Evolutionary conservation across 1,140 invertebrate species (phyloP), one percentile per base, ranked within the genome.

Genomic region (Tetragnatha versicolor): DNA sequence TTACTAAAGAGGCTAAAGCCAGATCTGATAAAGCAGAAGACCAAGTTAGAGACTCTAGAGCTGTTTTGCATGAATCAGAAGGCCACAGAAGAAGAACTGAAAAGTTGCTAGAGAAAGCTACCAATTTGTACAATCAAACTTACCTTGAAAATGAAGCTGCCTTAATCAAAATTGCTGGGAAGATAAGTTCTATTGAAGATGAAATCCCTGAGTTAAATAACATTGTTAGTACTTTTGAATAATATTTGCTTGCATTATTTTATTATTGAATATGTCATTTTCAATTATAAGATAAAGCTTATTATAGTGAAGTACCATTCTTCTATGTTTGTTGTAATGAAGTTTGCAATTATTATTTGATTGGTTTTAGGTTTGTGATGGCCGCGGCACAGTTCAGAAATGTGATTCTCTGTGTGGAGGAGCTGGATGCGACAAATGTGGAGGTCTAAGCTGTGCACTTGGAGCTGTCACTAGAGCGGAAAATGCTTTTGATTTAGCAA

Each of bases 331-430:
- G 29, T 49, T 25, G 17, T 20, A 27, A 60, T 14, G 27, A 31
- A 75, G 35, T 60, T 22, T 31, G 25, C 3, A 37, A 49, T 7
- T 4, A 2, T 53, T 17, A 6, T 33, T 17, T 55, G 5, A 35
- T 27, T 37, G n/a, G 12, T 27, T 35, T 53, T 87, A 93, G 86
- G 93, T 99, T 85, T 98, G 97, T 87, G 96, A 94, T 80, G 90
- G 91, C 10, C 49, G 47, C 17, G 82, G 89, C 88, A 82, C 82
- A 73, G 94, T 93, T 29, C 91, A 94, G 83, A 92, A 92, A 45
- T 98, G 97, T 85, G 95, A 98, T 84, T 85, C 86, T 63, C 88
- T 96, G 35, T 99, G 97, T 87, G 97, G 97, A 37, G 97, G 97
- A 22, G 96, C 95, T 49, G 95, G 94, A 0, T 99, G 97, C 87